Conservation (phyloP, 2,888 invertebrate genomes). For the Drosophila siamana region DNA sequence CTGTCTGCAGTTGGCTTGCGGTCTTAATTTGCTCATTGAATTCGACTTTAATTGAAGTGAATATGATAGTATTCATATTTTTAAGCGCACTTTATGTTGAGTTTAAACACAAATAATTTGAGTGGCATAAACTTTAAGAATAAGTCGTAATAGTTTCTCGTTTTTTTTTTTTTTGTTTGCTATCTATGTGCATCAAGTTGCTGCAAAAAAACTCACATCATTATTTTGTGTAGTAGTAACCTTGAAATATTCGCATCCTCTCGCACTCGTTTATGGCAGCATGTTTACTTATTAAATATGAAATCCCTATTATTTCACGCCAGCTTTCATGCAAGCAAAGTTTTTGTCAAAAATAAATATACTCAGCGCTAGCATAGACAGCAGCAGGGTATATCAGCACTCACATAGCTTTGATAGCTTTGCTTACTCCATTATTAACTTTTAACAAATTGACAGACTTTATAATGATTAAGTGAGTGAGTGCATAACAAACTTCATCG, state of each 20-base stretch:
- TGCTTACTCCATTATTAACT: no score
- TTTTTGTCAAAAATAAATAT: background rate
- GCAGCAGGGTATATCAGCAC: background rate
- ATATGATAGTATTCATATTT: background rate
- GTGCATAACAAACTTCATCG: no score
- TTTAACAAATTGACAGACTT: no score
- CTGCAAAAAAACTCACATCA: no score
- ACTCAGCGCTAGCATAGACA: background rate
- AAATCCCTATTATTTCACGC: slow-evolving; percentile 1
- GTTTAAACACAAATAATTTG: no score
- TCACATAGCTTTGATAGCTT: background rate
- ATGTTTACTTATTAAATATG: slow-evolving; percentile 8
- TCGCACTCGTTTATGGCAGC: background rate
- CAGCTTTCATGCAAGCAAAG: background rate
- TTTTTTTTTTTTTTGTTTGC: no score
- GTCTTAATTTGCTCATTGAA: background rate
- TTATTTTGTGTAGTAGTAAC: no score
- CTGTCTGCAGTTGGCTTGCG: slow-evolving; percentile 2
- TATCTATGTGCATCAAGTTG: no score
- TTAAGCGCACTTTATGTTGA: background rate
- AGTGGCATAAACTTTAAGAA: no score
- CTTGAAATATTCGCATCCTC: background rate
- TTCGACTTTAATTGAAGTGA: background rate
- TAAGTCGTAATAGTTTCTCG: no score
- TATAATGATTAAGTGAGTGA: no score